phyloP scores from a whole-genome alignment of 2,888 invertebrate genomes.

The Hoplodrina ambigua region DNA sequence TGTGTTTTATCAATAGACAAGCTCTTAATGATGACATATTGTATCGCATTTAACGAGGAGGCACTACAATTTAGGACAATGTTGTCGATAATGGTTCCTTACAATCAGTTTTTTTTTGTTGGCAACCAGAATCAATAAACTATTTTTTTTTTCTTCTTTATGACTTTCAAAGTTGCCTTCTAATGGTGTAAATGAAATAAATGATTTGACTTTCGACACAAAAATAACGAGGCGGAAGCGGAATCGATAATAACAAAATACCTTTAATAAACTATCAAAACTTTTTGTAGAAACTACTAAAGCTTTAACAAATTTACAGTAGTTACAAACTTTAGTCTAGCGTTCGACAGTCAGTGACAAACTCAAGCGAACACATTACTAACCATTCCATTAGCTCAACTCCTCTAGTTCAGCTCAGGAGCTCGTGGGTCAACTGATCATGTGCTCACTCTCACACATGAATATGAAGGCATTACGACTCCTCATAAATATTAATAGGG shows the following conservation, averaged over 20 bases:
- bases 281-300: conserved; percentile 1
- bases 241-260: too few relatives aligned
- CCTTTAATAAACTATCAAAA: not conserved
- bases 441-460: conserved; percentile 15
- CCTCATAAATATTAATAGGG: conserved; percentile 54
- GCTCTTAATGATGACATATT: not conserved
- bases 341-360: conserved; percentile 24
- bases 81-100: too few relatives aligned
- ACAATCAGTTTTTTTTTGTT: too few relatives aligned
- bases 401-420: conserved; percentile 14
- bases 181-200: too few relatives aligned
- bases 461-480: conserved; percentile 37
- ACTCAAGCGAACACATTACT: conserved; percentile 22
- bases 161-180: too few relatives aligned
- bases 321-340: conserved; percentile 9
- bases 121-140: too few relatives aligned
- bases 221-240: too few relatives aligned
- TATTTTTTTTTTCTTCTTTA: too few relatives aligned
- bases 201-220: too few relatives aligned
- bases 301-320: conserved; percentile 17
- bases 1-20: conserved; percentile 16
- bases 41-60: not conserved
- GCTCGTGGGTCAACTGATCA: conserved; percentile 2
- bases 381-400: conserved; percentile 24
- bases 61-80: too few relatives aligned